phyloP scores from a whole-genome alignment of 2,888 invertebrate species.

The Heliconius hortense region DNA sequence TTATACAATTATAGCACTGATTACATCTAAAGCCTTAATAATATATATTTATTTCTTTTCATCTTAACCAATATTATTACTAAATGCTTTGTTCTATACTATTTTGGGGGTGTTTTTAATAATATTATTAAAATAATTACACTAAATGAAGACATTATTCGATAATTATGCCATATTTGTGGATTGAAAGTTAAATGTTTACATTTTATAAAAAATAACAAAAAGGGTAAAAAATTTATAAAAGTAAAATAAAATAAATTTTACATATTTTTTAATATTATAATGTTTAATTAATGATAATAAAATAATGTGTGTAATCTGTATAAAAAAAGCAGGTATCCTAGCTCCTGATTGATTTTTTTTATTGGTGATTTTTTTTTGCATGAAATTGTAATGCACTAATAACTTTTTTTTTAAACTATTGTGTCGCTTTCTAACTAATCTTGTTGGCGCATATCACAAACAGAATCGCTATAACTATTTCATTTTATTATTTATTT shows the following conservation, averaged over 20 bases:
- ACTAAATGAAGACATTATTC: not conserved
- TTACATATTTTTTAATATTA: not conserved
- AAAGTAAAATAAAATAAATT: too few species aligned
- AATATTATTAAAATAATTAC: too few species aligned
- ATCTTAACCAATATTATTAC: too few species aligned
- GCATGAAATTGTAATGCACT: constrained; percentile 50
- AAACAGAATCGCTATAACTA: not conserved
- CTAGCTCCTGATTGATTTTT: constrained; percentile 45
- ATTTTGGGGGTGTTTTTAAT: not conserved
- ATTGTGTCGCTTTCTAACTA: constrained; percentile 6
- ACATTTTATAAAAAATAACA: too few species aligned
- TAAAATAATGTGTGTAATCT: not conserved
- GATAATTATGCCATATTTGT: not conserved
- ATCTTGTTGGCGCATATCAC: constrained; percentile 14
- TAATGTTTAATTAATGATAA: not conserved
- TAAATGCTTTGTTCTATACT: not conserved
- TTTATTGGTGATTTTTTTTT: constrained; percentile 67
- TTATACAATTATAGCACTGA: too few species aligned
- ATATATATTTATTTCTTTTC: too few species aligned
- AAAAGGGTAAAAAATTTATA: too few species aligned
- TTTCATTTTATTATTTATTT: not conserved
- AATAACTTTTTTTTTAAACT: constrained; percentile 1
- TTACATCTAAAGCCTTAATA: too few species aligned
- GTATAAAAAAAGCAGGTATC: constrained; percentile 15
- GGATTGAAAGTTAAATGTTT: too few species aligned